Conservation (phyloP, 2,113 vertebrate species). For the Macroglossus sobrinus region DNA sequence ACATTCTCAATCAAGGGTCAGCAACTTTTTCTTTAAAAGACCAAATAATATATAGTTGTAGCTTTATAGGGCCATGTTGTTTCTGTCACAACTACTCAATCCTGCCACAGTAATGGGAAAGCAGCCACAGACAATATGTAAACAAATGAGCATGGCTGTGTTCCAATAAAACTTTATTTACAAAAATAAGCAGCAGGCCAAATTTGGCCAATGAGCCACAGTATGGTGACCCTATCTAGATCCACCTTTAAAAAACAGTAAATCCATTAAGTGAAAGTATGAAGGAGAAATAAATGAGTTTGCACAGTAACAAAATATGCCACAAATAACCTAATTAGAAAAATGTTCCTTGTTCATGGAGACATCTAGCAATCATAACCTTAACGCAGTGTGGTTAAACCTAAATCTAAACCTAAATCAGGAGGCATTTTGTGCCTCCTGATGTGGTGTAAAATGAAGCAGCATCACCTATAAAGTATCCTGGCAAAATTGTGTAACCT, state of each 20-base stretch:
- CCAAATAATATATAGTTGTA: background rate
- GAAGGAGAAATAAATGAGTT: constrained; percentile 21
- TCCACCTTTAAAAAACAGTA: background rate
- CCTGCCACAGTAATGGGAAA: background rate
- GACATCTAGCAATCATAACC: background rate
- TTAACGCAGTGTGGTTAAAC: background rate
- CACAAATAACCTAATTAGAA: background rate
- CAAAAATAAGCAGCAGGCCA: background rate
- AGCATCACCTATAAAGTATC: background rate
- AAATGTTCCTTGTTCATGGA: background rate
- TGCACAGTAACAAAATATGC: background rate
- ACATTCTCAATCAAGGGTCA: background rate
- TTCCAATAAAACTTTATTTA: constrained; percentile 16
- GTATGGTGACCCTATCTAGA: background rate
- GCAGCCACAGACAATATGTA: background rate
- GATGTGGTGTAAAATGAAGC: background rate
- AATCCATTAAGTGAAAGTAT: background rate
- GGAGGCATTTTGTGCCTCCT: background rate
- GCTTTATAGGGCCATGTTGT: background rate
- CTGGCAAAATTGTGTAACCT: background rate
- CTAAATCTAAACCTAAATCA: no score
- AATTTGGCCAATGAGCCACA: background rate
- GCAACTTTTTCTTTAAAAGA: background rate
- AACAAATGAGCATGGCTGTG: background rate
- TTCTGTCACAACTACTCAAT: background rate